These are phyloP conservation scores for Porites rus DNA, from an alignment of 92 coral and sea anemone genomes.

Conservation along the genomic window DNA sequence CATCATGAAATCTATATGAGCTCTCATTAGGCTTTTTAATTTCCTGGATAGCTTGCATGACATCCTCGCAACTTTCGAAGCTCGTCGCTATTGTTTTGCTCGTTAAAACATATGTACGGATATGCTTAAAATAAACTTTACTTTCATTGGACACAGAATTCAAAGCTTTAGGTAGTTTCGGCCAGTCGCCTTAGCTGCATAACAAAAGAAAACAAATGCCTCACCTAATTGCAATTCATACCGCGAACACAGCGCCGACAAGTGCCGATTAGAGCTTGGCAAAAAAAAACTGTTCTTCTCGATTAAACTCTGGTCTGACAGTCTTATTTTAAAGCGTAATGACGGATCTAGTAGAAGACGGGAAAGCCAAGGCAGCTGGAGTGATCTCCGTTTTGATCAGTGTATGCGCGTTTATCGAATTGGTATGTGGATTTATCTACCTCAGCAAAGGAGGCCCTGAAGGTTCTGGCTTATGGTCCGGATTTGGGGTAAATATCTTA, in stretches of 20 bases:
- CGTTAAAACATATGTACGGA: neutral
- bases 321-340: neutral
- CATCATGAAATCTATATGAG: no score
- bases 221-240: neutral
- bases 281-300: no score
- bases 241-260: no score
- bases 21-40: no score
- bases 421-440: slow-evolving; percentile 71
- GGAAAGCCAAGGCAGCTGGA: slow-evolving; percentile 72
- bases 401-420: slow-evolving; percentile 40
- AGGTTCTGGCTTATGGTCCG: slow-evolving; percentile 73
- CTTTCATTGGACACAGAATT: neutral
- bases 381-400: slow-evolving; percentile 39
- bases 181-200: no score
- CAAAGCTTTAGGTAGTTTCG: neutral
- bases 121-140: neutral
- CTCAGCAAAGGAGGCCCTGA: slow-evolving; percentile 68
- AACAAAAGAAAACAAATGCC: neutral
- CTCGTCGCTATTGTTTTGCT: no score
- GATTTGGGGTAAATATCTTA: slow-evolving; percentile 62
- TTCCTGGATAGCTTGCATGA: no score
- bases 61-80: no score
- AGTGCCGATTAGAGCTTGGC: no score
- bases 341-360: slow-evolving; percentile 56
- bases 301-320: no score